Conservation (phyloP, 2,113 vertebrate species). For the Furnarius figulus region DNA sequence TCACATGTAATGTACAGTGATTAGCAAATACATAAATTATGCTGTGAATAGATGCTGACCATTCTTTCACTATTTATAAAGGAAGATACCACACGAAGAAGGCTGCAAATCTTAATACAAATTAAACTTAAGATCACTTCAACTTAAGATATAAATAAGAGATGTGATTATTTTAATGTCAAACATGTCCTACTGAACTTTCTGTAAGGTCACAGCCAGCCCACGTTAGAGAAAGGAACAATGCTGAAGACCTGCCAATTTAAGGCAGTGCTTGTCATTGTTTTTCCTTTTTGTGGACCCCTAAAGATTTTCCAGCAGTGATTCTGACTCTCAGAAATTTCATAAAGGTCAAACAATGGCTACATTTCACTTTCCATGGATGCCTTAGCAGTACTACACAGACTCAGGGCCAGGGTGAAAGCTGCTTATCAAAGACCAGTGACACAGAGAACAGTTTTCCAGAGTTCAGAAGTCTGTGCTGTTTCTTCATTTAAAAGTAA, state of each 20-base stretch:
- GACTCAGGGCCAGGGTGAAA: not conserved
- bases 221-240: not conserved
- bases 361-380: not conserved
- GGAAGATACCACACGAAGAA: not conserved
- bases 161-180: not conserved
- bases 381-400: not conserved
- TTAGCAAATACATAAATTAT: conserved; percentile 16
- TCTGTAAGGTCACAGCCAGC: not conserved
- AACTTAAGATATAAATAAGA: not conserved
- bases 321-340: not conserved
- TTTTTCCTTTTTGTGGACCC: not conserved
- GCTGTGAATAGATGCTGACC: not conserved
- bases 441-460: not conserved
- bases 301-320: not conserved
- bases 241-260: not conserved
- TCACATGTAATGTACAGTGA: conserved; percentile 1
- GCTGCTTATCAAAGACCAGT: not conserved
- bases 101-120: not conserved
- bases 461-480: not conserved
- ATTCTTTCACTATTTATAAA: not conserved
- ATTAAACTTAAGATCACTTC: not conserved
- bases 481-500: not conserved
- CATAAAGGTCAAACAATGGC: not conserved
- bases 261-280: not conserved
- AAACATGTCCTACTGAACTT: not conserved